Base-by-base conservation (phyloP, 2,113 vertebrate species). In the Atlantisia rogersi region DNA sequence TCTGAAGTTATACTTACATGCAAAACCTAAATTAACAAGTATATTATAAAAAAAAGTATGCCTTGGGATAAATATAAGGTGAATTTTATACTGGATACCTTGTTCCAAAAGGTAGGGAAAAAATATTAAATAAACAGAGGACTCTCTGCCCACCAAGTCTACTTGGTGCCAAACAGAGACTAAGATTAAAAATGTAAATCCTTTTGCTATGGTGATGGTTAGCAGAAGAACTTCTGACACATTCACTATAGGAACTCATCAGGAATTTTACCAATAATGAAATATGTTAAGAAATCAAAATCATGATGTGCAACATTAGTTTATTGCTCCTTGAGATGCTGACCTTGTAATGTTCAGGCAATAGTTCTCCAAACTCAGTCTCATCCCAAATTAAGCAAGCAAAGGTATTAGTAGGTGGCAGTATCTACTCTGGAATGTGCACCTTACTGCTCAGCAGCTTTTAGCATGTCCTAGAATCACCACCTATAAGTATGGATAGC, bases 241-340 rank as follows among this genome's bases (percentile, higher is more conserved):
- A 2, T 52, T 69, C 12, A 16, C 73, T 80, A 37, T 14, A 76
- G 15, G 19, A 79, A 56, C 4, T 37, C 80, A 32, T 80, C 39
- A 16, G 35, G 15, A 56, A 56, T 73, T 44, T 81, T 81, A 59
- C 9, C 12, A 81, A 25, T 12, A 78, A 71, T 28, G 25, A 79
- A 88, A n/a, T 18, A 85, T 7, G 35, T 77, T 53, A 75, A 55
- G n/a, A 86, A 82, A 86, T 59, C 14, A 59, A 86, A 86, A 67
- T 76, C 24, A 14, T 73, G 11, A 80, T 86, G 53, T 40, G 26
- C 11, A 89, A 25, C 7, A 10, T 29, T 68, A 50, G 8, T 42
- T 82, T 55, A 14, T 64, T 15, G 20, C 31, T 75, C 24, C 4
- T 12, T n/a, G 29, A 16, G 37, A 64, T 71, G 39, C 32, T 71